Evolutionary conservation across 2,113 vertebrate species (phyloP), one percentile per base, ranked within the genome.

Genomic region (Calypte anna): DNA sequence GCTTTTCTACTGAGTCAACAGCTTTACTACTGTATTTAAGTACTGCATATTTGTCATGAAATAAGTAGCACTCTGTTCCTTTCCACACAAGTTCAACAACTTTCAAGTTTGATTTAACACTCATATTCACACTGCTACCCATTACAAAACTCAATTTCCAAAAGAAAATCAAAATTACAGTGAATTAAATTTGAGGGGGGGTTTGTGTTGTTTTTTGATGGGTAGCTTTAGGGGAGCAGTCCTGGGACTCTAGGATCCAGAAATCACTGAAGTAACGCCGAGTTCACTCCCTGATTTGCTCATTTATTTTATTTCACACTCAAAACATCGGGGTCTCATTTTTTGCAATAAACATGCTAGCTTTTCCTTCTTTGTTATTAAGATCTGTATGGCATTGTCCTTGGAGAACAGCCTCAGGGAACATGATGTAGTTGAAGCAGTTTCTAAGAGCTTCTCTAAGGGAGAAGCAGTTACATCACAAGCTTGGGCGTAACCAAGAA

Each of bases 261-360:
- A 97, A 97, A 58, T 88, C 68, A 96, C 58, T 78, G 80, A 55
- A 48, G 14, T 59, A 73, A 96, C 76, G 91, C 62, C 58, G 80
- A 86, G 96, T 91, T 97, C 94, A 90, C 61, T 94, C 82, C 23
- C 16, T 73, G 96, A 21, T 59, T 92, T 85, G 77, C 58, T 88
- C 59, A 95, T 95, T 95, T 87, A 90, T 89, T 96, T 82, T 91
- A 84, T 91, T 96, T 93, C 94, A 93, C 81, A 54, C 85, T 96
- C 95, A 92, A 81, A 95, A 96, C 95, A 97, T 96, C 95, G 97
- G 97, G 75, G 72, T 95, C 95, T 97, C 91, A 86, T 97, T 96
- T 96, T 67, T 90, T 64, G 83, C 94, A 96, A 93, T 80, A 83
- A 96, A 69, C 93, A 96, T 95, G 86, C 93, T 91, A 51, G 78